These are phyloP conservation scores for Drosophila auraria DNA, from an alignment of 1,140 invertebrate species.

Conservation along the genomic window DNA sequence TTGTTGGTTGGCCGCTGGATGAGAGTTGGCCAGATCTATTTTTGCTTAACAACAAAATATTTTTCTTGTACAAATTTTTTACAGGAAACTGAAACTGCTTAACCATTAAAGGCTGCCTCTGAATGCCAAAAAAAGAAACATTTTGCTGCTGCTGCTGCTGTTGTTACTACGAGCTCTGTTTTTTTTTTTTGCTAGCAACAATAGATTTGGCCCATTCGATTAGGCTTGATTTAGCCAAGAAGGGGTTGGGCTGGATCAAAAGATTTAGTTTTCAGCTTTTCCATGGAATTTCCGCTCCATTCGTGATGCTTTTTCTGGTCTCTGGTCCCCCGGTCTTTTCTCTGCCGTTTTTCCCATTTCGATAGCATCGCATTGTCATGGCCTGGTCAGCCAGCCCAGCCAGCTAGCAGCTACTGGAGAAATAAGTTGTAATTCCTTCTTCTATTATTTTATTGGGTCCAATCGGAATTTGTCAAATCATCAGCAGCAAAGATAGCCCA, in stretches of 20 bases:
- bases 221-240: slow-evolving; percentile 76
- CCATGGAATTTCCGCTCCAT: slow-evolving; percentile 79
- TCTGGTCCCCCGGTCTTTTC: slow-evolving; percentile 36
- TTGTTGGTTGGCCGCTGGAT: not conserved
- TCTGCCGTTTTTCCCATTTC: slow-evolving; percentile 44
- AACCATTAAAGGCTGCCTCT: slow-evolving; percentile 65
- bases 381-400: slow-evolving; percentile 37
- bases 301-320: slow-evolving; percentile 67
- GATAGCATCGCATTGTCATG: slow-evolving; percentile 72
- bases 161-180: slow-evolving; percentile 29
- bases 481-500: slow-evolving; percentile 10
- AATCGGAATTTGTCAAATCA: slow-evolving; percentile 69
- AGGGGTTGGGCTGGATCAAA: slow-evolving; percentile 79
- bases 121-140: slow-evolving; percentile 53
- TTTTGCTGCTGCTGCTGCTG: slow-evolving; percentile 41
- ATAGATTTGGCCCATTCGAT: slow-evolving; percentile 75
- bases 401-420: slow-evolving; percentile 25
- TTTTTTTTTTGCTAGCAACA: slow-evolving; percentile 40
- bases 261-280: slow-evolving; percentile 69
- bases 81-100: slow-evolving; percentile 80
- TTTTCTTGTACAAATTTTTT: slow-evolving; percentile 72
- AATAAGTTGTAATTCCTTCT: slow-evolving; percentile 33
- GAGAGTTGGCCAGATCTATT: slow-evolving; percentile 68
- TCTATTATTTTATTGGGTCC: slow-evolving; percentile 50
- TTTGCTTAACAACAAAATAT: slow-evolving; percentile 80